These are phyloP conservation scores for Drosophila paulistorum DNA, from an alignment of 1,140 invertebrate genomes.

Conservation along the genomic window DNA sequence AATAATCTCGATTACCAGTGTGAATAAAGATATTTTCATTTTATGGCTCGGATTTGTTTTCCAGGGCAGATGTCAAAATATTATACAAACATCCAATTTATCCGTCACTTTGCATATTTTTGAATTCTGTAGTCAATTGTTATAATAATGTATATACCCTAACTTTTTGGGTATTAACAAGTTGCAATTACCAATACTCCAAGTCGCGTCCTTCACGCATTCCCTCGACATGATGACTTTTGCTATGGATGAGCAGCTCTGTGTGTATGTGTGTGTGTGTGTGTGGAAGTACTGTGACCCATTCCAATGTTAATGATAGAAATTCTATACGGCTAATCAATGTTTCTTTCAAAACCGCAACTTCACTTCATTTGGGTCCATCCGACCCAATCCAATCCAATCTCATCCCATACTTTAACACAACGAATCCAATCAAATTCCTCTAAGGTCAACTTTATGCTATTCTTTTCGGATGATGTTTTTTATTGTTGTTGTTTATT, in stretches of 20 bases:
- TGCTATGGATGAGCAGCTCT: neutral
- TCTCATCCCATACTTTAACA: neutral
- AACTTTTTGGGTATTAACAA: constrained; percentile 49
- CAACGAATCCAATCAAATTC: constrained; percentile 47
- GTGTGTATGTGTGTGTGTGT: neutral
- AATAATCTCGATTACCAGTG: no score
- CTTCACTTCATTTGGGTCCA: constrained; percentile 19
- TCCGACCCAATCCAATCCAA: constrained; percentile 40
- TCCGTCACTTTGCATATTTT: neutral
- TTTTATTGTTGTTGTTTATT: constrained; percentile 31
- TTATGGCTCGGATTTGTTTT: no score
- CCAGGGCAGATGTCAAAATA: no score
- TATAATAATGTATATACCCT: constrained; percentile 12
- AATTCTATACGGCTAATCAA: constrained; percentile 62
- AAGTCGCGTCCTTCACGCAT: constrained; percentile 71
- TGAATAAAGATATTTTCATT: no score
- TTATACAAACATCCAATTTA: neutral
- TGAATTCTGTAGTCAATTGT: neutral
- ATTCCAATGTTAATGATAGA: constrained; percentile 63
- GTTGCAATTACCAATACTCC: constrained; percentile 51
- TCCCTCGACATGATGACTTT: constrained; percentile 52
- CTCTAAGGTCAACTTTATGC: constrained; percentile 63
- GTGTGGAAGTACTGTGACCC: constrained; percentile 24
- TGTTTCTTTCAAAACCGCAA: constrained; percentile 41
- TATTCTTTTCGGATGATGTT: constrained; percentile 35